These are phyloP conservation scores for Chironomus tentans DNA, from an alignment of 2,888 invertebrate genomes.

Conservation along the genomic window DNA sequence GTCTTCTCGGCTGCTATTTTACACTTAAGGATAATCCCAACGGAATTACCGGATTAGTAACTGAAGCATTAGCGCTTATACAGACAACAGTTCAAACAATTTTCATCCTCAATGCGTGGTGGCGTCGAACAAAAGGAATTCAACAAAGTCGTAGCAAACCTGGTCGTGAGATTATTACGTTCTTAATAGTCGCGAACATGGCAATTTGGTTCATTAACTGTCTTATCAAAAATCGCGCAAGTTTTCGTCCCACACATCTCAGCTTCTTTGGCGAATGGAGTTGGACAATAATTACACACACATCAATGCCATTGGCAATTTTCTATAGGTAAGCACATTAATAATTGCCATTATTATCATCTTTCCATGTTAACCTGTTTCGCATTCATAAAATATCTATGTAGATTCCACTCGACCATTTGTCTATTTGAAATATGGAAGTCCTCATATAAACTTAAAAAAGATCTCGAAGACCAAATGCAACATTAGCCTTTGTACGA, in stretches of 20 bases:
- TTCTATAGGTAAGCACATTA: slow-evolving; percentile 52
- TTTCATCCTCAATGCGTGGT: slow-evolving; percentile 61
- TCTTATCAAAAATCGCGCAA: slow-evolving; percentile 71
- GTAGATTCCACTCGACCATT: slow-evolving; percentile 80
- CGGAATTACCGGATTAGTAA: slow-evolving; percentile 50
- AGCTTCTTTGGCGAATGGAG: slow-evolving; percentile 79
- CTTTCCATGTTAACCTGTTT: not conserved
- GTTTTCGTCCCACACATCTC: slow-evolving; percentile 72
- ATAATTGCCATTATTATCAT: not conserved
- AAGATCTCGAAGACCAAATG: slow-evolving; percentile 15
- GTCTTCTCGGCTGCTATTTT: slow-evolving; percentile 66
- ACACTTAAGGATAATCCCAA: slow-evolving; percentile 41
- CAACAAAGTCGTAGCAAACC: slow-evolving; percentile 67
- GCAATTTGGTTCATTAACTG: slow-evolving; percentile 83
- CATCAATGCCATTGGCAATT: slow-evolving; percentile 80
- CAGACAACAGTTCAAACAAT: slow-evolving; percentile 65
- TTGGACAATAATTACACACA: slow-evolving; percentile 85
- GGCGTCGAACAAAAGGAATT: slow-evolving; percentile 62
- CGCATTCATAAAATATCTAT: too few species aligned
- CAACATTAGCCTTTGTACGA: not conserved
- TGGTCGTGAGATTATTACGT: slow-evolving; percentile 76
- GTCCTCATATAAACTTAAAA: slow-evolving; percentile 68
- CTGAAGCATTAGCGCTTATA: slow-evolving; percentile 57
- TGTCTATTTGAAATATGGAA: slow-evolving; percentile 92
- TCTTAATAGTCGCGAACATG: slow-evolving; percentile 69